Percentiles rank a stretch among this genome's conserved stretches.
Evolutionary conservation across 2,888 invertebrate species (phyloP).

Genomic region (Strigamia maritima): DNA sequence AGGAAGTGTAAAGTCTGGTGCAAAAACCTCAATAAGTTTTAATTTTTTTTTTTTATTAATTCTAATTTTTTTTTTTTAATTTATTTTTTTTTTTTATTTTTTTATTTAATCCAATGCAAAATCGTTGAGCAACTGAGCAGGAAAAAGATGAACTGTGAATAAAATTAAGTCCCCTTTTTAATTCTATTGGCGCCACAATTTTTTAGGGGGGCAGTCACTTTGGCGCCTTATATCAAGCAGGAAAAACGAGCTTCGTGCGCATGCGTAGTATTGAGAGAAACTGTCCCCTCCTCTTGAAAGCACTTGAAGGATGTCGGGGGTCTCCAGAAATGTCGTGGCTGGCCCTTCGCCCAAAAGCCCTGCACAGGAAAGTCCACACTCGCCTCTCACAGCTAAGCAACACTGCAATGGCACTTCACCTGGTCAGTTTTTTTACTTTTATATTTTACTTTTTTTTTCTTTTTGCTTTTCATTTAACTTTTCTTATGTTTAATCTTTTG

Average conservation of each 20-base stretch:
- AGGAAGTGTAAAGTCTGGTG: background rate
- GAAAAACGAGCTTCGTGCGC: background rate
- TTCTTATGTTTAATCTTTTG: background rate
- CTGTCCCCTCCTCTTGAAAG: slow-evolving; percentile 4
- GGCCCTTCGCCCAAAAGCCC: background rate
- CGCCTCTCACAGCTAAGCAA: background rate
- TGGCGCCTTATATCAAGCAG: slow-evolving; percentile 4
- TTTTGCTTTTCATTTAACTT: background rate
- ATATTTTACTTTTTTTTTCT: background rate
- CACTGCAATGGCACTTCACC: background rate
- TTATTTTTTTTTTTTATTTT: too few relatives aligned
- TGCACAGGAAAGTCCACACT: slow-evolving; percentile 4
- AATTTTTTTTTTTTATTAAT: too few relatives aligned
- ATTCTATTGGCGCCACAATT: background rate
- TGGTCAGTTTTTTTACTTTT: background rate
- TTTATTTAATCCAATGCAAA: background rate
- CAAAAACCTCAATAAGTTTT: background rate
- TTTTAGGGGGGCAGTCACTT: slow-evolving; percentile 4
- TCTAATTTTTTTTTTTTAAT: too few relatives aligned
- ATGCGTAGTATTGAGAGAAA: background rate
- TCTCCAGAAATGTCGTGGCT: slow-evolving; percentile 4
- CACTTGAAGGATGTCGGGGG: slow-evolving; percentile 4
- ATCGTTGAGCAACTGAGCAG: background rate
- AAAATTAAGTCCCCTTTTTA: background rate
- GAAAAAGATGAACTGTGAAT: background rate